Evolutionary conservation across 2,888 invertebrate species (phyloP), one percentile per base, ranked within the genome.

Genomic region (Drosophila nr. fundita): DNA sequence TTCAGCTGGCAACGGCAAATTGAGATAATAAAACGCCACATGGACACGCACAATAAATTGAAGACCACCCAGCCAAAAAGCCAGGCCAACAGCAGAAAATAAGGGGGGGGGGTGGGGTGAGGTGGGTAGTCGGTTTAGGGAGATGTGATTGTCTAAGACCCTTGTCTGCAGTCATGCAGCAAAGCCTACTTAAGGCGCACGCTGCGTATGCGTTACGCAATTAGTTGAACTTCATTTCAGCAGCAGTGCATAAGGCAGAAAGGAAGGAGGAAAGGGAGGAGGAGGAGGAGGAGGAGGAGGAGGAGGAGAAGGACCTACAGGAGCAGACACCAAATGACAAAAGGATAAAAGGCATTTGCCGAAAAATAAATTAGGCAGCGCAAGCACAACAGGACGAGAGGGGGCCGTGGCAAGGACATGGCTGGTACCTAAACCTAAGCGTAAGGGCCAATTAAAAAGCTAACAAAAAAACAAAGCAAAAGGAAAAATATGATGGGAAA

Each of bases 201-300:
- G 80, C 76, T 67, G 73, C 91, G 89, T 90, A 86, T 87, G 78
- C 78, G 83, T 69, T 80, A 84, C 89, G 88, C 90, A 90, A 86
- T 86, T 86, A 86, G 90, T 78, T 84, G 71, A 89, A 62, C 73
- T 68, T 69, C 73, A 73, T 83, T 90, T 66, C 36, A 38, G 45
- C 13, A 21, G 21, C 38, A 15, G 32, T 32, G 13, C 6, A 42
- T 13, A 13, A 13, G 34, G 34, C 34, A 34, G 13, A 4, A 13
- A 34, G 10, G 15, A 4, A 29, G 4, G 11, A 29, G 29, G 53
- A 13, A 8, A 0, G 55, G 4, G 36, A 32, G 30, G 8, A 21
- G 5, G 4, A 8, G 13, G 3, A 27, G 3, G n/a, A n/a, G n/a
- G 10, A 29, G 24, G 1, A 24, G 24, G 27, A 29, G 54, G 6